Evolutionary conservation across 2,797 vertebrate genomes (phyloP).

Genomic region (Manis javanica): DNA sequence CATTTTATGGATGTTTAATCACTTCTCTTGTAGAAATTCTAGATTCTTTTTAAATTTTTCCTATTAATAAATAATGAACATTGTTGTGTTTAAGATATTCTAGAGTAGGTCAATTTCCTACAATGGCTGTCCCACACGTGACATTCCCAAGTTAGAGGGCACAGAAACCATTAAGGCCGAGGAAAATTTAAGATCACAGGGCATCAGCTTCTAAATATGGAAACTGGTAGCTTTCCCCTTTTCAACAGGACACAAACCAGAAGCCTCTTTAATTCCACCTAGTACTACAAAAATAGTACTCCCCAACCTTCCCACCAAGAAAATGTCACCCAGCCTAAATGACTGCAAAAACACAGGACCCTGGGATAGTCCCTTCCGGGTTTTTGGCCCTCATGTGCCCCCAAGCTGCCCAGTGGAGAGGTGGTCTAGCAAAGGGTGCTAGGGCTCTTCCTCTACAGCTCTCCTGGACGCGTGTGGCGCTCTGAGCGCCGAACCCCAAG

Average conservation of each 20-base stretch:
- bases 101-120: background rate
- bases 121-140: background rate
- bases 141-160: background rate
- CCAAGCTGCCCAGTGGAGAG: background rate
- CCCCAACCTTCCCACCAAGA: too few relatives aligned
- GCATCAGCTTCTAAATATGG: background rate
- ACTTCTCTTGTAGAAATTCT: background rate
- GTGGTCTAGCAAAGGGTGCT: background rate
- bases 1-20: constrained; percentile 29
- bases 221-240: background rate
- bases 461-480: background rate
- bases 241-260: background rate
- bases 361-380: background rate
- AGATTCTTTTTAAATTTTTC: constrained; percentile 5
- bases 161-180: background rate
- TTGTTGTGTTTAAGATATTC: background rate
- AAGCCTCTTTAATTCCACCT: background rate
- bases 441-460: background rate
- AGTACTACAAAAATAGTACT: background rate
- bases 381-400: background rate
- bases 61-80: constrained; percentile 20
- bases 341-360: background rate
- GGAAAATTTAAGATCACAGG: constrained; percentile 33
- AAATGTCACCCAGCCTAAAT: background rate
- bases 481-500: background rate